A percentile compares a stretch with the other conserved stretches of the same genome.
Evolutionary conservation across 2,888 invertebrate genomes (phyloP).

Genomic region (Microctonus aethiopoides): DNA sequence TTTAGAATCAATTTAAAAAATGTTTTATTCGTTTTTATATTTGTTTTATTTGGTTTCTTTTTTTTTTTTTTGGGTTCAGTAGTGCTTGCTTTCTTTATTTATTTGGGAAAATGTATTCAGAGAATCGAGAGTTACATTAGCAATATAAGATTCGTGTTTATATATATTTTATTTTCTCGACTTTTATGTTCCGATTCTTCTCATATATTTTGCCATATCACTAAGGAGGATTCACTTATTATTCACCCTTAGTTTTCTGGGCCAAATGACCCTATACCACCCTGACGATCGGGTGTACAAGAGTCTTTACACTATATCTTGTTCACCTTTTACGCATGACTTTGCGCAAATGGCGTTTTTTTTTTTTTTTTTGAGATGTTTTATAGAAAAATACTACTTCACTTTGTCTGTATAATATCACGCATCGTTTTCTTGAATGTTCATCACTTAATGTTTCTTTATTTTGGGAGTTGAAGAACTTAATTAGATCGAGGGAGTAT

Average conservation of each 20-base stretch:
- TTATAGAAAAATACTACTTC: background rate
- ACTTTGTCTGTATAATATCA: background rate
- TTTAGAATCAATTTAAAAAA: too few species aligned
- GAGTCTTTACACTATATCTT: constrained; percentile 24
- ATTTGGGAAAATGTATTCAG: background rate
- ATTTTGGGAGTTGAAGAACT: background rate
- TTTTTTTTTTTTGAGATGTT: constrained; percentile 12
- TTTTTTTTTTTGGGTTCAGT: background rate
- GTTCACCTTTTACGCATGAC: constrained; percentile 33
- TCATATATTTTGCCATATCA: constrained; percentile 24
- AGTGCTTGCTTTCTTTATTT: background rate
- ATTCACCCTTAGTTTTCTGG: constrained; percentile 33
- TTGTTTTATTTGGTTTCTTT: too few species aligned
- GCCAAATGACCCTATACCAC: constrained; percentile 25
- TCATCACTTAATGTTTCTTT: background rate
- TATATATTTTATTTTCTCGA: background rate
- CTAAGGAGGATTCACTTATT: constrained; percentile 24
- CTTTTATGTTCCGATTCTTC: background rate
- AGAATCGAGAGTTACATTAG: constrained; percentile 1
- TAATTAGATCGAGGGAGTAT: background rate
- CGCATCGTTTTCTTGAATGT: background rate
- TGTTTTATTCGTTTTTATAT: too few species aligned
- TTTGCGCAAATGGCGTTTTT: constrained; percentile 17
- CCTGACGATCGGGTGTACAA: constrained; percentile 19
- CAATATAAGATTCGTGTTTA: background rate